Evolutionary conservation across 2,888 invertebrate species (phyloP).

Genomic region (Unio pictorum): DNA sequence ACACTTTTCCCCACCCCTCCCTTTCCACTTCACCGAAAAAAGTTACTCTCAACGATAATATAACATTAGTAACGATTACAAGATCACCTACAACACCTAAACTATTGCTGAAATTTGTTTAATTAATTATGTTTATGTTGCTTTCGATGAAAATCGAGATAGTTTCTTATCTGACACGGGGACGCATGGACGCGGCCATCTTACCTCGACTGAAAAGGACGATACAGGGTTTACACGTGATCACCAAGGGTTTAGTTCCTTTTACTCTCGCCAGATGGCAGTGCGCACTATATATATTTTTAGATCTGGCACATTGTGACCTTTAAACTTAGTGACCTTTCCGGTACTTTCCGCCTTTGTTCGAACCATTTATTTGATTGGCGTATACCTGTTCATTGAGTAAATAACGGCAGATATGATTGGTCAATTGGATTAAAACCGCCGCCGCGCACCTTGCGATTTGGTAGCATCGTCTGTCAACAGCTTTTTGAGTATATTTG

Average conservation of each 20-base stretch:
- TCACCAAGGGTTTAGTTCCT: constrained; percentile 9
- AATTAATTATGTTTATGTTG: too few relatives aligned
- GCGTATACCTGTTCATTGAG: constrained; percentile 15
- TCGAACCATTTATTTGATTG: constrained; percentile 27
- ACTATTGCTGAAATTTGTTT: too few relatives aligned
- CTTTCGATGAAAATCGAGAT: too few relatives aligned
- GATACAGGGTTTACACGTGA: constrained; percentile 26
- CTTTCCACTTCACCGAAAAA: too few relatives aligned
- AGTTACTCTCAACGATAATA: too few relatives aligned
- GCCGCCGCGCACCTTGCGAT: constrained; percentile 24
- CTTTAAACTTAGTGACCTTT: constrained; percentile 26
- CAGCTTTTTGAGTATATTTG: not conserved
- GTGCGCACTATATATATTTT: constrained; percentile 7
- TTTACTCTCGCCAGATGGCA: constrained; percentile 23
- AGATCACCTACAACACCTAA: too few relatives aligned
- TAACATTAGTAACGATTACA: too few relatives aligned
- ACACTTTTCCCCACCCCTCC: too few relatives aligned
- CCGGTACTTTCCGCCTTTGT: constrained; percentile 6
- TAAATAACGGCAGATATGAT: constrained; percentile 17
- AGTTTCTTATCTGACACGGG: too few relatives aligned
- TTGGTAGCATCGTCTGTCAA: constrained; percentile 24
- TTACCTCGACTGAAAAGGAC: constrained; percentile 35
- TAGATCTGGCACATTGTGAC: constrained; percentile 28
- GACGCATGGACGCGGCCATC: constrained; percentile 41
- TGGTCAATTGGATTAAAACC: constrained; percentile 18